Conservation (phyloP, 2,797 vertebrate genomes). For the Decapterus maruadsi region DNA sequence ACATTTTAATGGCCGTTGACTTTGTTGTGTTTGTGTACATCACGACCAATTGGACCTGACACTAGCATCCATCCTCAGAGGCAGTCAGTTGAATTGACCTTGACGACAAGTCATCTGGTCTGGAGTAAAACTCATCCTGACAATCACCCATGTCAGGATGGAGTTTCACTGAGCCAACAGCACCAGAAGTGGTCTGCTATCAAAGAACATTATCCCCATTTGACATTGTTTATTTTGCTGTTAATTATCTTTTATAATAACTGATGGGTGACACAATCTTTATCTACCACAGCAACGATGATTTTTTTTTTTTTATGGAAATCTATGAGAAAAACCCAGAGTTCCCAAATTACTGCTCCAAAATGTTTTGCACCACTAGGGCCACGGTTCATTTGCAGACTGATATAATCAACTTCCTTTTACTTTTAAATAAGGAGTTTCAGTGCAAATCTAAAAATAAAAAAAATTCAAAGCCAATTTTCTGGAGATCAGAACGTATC, state of each 20-base stretch:
- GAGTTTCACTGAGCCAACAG: constrained; percentile 25
- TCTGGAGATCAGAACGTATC: constrained; percentile 10
- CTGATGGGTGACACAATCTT: background rate
- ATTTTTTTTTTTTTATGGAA: background rate
- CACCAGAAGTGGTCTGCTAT: constrained; percentile 48
- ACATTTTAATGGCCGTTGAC: background rate
- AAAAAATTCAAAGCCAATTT: constrained; percentile 20
- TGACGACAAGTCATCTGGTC: constrained; percentile 33
- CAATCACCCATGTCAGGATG: constrained; percentile 22
- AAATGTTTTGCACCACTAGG: background rate
- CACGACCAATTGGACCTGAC: constrained; percentile 2
- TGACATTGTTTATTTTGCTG: constrained; percentile 51
- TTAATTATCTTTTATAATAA: constrained; percentile 43
- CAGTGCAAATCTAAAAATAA: background rate
- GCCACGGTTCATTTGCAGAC: background rate
- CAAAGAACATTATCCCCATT: constrained; percentile 41
- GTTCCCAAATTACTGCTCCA: background rate
- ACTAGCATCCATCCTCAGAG: background rate
- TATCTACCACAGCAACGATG: background rate
- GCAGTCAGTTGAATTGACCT: constrained; percentile 33
- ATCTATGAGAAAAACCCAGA: background rate
- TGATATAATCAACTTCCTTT: background rate
- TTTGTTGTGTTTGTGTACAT: background rate
- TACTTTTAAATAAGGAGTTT: background rate
- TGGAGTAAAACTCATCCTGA: constrained; percentile 22